These are phyloP conservation scores for Pelecanus crispus DNA, from an alignment of 2,113 vertebrate genomes.

Conservation along the genomic window DNA sequence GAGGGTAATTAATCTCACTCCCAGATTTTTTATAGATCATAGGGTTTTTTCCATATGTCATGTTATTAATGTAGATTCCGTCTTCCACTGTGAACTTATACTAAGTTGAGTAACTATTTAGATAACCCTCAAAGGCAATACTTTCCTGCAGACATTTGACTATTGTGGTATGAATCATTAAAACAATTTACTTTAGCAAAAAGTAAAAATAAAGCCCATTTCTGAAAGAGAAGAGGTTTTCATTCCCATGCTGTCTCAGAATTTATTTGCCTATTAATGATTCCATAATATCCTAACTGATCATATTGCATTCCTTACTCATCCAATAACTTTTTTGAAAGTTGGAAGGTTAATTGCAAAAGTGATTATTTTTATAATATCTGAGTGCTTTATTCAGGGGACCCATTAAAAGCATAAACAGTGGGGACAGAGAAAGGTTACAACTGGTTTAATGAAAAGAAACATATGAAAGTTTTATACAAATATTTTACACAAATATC, in stretches of 20 bases:
- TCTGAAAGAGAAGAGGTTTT: slow-evolving; percentile 18
- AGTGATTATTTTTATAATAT: slow-evolving; percentile 51
- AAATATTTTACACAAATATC: too few relatives aligned
- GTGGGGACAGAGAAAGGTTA: slow-evolving; percentile 20
- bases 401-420: slow-evolving; percentile 35
- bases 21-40: neutral
- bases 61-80: slow-evolving; percentile 23
- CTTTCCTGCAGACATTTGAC: neutral
- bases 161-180: slow-evolving; percentile 13
- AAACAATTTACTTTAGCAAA: neutral
- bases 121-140: slow-evolving; percentile 36
- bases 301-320: neutral
- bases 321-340: neutral
- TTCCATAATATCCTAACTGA: neutral
- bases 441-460: slow-evolving; percentile 34
- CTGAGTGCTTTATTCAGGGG: slow-evolving; percentile 11
- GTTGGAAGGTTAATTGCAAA: slow-evolving; percentile 49
- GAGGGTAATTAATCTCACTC: neutral
- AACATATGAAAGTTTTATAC: slow-evolving; percentile 3
- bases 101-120: slow-evolving; percentile 40
- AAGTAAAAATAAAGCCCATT: slow-evolving; percentile 14
- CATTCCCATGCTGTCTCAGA: slow-evolving; percentile 19
- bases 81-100: slow-evolving; percentile 24
- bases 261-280: slow-evolving; percentile 49
- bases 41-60: neutral